Conservation (phyloP, 1,140 invertebrate genomes). For the Battus philenor region DNA sequence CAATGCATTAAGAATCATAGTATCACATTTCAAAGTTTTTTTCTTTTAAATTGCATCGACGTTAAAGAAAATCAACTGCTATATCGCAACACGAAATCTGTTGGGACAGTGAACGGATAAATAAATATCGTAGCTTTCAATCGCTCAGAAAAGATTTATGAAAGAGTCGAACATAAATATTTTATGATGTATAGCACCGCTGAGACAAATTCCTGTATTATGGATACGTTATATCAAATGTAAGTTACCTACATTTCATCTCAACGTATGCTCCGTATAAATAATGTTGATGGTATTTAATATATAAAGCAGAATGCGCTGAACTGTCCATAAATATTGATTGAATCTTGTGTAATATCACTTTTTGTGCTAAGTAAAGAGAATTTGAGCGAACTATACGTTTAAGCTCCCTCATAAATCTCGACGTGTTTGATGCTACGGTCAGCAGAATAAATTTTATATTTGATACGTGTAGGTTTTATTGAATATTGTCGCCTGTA, state of each 20-base stretch:
- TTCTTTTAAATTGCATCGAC: too few species aligned
- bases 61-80: too few species aligned
- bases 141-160: too few species aligned
- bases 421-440: constrained; percentile 17
- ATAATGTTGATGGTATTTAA: not conserved
- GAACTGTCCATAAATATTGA: constrained; percentile 16
- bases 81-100: too few species aligned
- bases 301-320: constrained; percentile 13
- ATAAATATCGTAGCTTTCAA: too few species aligned
- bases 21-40: too few species aligned
- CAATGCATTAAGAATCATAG: too few species aligned
- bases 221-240: not conserved
- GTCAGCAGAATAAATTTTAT: constrained; percentile 19
- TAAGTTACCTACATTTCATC: not conserved
- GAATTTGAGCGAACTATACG: constrained; percentile 23
- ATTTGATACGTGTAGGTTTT: too few species aligned
- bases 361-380: constrained; percentile 15
- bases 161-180: too few species aligned
- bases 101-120: too few species aligned
- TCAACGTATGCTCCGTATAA: not conserved
- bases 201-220: constrained; percentile 10
- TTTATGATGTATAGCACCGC: too few species aligned
- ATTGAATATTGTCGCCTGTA: too few species aligned
- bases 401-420: constrained; percentile 25
- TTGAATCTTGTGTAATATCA: constrained; percentile 13